Percentiles rank a stretch among this genome's conserved stretches.
Conservation (phyloP, 2,113 vertebrate species). For the Panthera uncia region DNA sequence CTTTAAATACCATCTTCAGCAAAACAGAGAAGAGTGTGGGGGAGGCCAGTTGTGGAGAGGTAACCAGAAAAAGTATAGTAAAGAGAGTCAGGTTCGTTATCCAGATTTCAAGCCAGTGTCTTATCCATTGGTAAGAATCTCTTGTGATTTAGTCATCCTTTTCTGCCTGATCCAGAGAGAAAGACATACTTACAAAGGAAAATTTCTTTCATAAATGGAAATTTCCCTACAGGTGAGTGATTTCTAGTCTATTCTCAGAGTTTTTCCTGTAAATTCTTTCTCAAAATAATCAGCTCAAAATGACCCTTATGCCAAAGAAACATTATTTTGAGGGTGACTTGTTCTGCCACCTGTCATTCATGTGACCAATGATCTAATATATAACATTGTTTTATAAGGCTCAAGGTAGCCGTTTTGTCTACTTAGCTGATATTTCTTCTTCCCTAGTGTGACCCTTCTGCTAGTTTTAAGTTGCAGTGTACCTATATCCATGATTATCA, state of each 20-base stretch:
- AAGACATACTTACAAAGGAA: not conserved
- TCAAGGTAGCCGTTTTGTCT: not conserved
- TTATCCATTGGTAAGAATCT: not conserved
- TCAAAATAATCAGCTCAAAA: not conserved
- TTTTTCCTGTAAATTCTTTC: not conserved
- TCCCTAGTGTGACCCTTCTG: not conserved
- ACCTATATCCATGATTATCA: not conserved
- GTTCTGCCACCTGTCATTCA: not conserved
- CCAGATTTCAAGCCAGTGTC: not conserved
- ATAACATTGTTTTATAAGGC: not conserved
- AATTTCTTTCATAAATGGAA: not conserved
- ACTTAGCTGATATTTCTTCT: not conserved
- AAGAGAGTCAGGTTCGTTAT: not conserved
- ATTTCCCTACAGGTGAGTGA: not conserved
- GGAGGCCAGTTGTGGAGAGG: not conserved
- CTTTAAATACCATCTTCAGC: not conserved
- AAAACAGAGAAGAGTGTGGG: not conserved
- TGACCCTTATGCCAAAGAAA: not conserved
- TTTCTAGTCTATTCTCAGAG: not conserved
- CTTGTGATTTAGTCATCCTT: not conserved
- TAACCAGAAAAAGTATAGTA: not conserved
- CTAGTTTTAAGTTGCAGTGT: not conserved
- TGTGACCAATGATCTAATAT: not conserved
- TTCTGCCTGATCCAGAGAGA: not conserved
- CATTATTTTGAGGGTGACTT: not conserved